Percentiles rank a stretch among this genome's conserved stretches.
These are phyloP conservation scores for Drosophila lacicola DNA, from an alignment of 2,888 invertebrate genomes.

Conservation along the genomic window DNA sequence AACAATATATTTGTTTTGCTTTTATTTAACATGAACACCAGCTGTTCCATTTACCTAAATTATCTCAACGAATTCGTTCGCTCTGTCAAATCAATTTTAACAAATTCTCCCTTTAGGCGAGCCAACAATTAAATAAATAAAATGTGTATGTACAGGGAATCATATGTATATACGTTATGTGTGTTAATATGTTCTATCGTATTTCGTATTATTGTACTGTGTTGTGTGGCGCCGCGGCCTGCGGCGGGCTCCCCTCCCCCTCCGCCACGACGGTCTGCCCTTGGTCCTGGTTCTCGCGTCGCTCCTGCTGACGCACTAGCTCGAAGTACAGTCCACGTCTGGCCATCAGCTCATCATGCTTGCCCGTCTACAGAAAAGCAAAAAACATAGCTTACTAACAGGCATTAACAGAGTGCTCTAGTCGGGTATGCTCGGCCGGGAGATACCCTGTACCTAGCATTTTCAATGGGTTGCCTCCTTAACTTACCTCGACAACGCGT, in stretches of 20 bases:
- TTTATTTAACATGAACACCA: conserved; percentile 39
- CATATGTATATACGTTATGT: conserved; percentile 19
- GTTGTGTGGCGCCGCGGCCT: conserved; percentile 16
- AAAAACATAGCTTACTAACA: not conserved
- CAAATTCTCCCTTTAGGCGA: conserved; percentile 22
- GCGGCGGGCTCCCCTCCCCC: conserved; percentile 14
- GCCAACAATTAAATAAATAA: conserved; percentile 40
- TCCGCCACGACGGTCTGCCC: conserved; percentile 17
- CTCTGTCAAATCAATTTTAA: not conserved
- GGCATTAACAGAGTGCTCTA: too few relatives aligned
- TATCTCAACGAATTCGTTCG: conserved; percentile 9
- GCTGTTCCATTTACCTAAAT: conserved; percentile 13
- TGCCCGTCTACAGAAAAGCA: conserved; percentile 89
- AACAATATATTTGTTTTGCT: conserved; percentile 25
- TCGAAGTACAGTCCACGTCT: conserved; percentile 94
- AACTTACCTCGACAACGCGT: conserved; percentile 91
- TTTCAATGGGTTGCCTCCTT: too few relatives aligned
- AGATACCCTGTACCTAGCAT: too few relatives aligned
- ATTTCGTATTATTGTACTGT: conserved; percentile 30
- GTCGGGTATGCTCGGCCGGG: too few relatives aligned
- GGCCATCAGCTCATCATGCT: conserved; percentile 91
- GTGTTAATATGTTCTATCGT: conserved; percentile 10
- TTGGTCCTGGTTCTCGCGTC: conserved; percentile 77
- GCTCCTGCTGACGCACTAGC: conserved; percentile 91
- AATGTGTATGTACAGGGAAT: conserved; percentile 61